phyloP scores from a whole-genome alignment of 2,113 vertebrate species.

The Anser cygnoides region DNA sequence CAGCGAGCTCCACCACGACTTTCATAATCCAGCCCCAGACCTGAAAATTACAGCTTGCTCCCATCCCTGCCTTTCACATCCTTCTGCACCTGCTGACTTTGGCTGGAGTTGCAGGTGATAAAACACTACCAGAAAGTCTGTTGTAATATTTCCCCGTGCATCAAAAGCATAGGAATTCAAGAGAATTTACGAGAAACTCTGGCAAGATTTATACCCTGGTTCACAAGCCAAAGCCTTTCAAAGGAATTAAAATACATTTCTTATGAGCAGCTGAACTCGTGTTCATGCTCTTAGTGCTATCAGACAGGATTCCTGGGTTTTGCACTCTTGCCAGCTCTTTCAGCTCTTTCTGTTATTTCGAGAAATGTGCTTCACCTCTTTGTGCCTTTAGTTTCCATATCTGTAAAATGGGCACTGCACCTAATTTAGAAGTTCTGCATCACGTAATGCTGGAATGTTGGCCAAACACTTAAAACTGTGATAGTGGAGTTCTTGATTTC shows the following conservation, averaged over 20 bases:
- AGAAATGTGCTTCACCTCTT: not conserved
- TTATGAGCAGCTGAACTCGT: not conserved
- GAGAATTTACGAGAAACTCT: not conserved
- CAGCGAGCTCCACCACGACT: accelerated
- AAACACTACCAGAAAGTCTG: not conserved
- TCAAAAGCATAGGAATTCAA: not conserved
- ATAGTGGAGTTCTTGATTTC: not conserved
- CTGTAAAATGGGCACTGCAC: not conserved
- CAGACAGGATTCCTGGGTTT: not conserved
- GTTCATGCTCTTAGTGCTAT: not conserved
- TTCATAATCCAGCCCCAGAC: not conserved
- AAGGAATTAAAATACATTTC: not conserved
- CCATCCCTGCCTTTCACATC: not conserved
- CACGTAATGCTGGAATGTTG: not conserved
- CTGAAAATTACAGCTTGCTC: not conserved
- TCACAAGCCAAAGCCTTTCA: not conserved
- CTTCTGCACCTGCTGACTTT: not conserved
- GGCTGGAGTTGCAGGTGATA: not conserved
- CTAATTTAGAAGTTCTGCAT: not conserved
- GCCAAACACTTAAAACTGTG: not conserved
- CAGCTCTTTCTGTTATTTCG: not conserved
- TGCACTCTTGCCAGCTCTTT: not conserved
- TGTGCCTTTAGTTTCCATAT: not conserved
- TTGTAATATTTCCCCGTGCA: not conserved
- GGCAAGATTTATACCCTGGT: not conserved